These are phyloP conservation scores for Pachliopta kotzebuea DNA, from an alignment of 2,888 invertebrate genomes.

Conservation along the genomic window DNA sequence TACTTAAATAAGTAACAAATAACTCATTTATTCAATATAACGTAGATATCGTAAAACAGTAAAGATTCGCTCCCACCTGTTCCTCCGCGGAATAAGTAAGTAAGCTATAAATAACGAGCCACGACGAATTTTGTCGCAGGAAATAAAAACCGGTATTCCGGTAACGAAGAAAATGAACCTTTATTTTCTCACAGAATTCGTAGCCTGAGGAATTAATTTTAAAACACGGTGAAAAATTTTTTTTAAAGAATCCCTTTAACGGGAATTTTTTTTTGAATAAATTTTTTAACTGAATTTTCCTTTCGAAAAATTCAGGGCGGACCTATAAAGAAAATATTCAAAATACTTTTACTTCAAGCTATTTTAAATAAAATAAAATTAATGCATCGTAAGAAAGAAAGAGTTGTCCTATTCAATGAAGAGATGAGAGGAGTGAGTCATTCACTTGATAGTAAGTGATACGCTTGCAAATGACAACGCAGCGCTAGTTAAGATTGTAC, in stretches of 20 bases:
- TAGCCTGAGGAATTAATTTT: conserved; percentile 9
- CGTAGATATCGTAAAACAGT: conserved; percentile 7
- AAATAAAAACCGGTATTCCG: conserved; percentile 20
- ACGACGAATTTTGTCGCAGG: conserved; percentile 6
- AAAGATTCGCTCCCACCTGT: conserved; percentile 7
- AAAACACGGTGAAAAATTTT: not conserved
- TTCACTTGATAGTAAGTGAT: too few relatives aligned
- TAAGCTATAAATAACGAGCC: conserved; percentile 24
- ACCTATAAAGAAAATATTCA: too few relatives aligned
- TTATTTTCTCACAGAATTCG: conserved; percentile 13
- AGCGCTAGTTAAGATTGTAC: too few relatives aligned
- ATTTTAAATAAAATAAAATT: too few relatives aligned
- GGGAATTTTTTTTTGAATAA: not conserved
- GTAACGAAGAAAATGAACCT: conserved; percentile 22
- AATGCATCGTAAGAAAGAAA: too few relatives aligned
- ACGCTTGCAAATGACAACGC: too few relatives aligned
- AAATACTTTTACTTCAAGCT: too few relatives aligned
- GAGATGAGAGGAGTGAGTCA: too few relatives aligned
- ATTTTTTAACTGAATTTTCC: not conserved
- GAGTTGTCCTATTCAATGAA: too few relatives aligned
- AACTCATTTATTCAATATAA: not conserved
- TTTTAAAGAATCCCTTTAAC: conserved; percentile 3
- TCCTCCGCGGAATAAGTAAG: conserved; percentile 20
- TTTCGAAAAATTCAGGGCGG: not conserved
- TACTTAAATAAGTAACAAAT: too few relatives aligned